These are phyloP conservation scores for Monoplex corrugatus DNA, from an alignment of 2,888 invertebrate species.

Conservation along the genomic window DNA sequence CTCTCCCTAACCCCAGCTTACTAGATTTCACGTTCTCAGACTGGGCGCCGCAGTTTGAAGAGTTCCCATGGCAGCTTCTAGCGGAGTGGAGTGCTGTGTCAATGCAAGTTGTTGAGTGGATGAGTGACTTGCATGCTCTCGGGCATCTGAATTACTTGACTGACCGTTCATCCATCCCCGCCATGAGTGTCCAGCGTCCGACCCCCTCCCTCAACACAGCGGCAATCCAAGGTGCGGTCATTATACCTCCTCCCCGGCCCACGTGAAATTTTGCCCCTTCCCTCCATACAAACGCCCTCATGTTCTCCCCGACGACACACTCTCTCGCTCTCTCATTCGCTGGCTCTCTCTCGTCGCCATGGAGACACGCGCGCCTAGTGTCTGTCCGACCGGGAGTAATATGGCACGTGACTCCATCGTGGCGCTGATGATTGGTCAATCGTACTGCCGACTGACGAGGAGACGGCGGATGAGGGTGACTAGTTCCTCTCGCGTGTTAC, in stretches of 20 bases:
- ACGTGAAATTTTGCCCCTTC: neutral
- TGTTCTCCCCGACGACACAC: neutral
- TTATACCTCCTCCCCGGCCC: neutral
- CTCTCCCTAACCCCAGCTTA: no score
- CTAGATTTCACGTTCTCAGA: no score
- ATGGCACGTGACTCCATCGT: neutral
- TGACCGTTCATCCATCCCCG: no score
- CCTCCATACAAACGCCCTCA: neutral
- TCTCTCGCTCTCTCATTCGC: neutral
- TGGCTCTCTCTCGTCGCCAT: conserved; percentile 11
- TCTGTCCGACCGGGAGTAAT: neutral
- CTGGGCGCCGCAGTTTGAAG: no score
- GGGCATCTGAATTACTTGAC: no score
- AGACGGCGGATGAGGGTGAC: conserved; percentile 41
- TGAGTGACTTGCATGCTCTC: no score
- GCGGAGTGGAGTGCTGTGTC: no score
- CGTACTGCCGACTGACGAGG: conserved; percentile 44
- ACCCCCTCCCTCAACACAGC: no score
- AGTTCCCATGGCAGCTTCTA: no score
- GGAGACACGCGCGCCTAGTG: neutral
- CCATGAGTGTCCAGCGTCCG: no score
- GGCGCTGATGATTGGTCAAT: conserved; percentile 35
- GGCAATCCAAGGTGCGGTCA: no score
- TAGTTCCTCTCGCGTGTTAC: conserved; percentile 18
- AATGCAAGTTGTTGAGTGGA: no score